A percentile compares a stretch with the other conserved stretches of the same genome.
Evolutionary conservation across 2,113 vertebrate species (phyloP).

Genomic region (Edolisoma coerulescens): DNA sequence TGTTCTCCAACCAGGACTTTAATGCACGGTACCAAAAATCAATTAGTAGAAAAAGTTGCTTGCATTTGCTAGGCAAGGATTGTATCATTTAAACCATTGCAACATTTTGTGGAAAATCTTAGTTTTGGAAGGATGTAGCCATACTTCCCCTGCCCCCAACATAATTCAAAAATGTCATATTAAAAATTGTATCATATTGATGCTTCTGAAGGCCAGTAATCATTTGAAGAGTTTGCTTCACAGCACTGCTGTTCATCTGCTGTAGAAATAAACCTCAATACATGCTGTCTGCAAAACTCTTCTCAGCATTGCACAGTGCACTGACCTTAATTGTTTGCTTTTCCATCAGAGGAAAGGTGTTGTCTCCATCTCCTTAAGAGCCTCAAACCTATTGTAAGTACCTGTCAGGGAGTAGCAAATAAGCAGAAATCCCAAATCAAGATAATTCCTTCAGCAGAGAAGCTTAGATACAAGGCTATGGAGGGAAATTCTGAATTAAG

Average conservation of each 20-base stretch:
- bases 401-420: not conserved
- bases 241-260: not conserved
- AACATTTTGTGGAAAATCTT: not conserved
- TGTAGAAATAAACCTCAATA: not conserved
- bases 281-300: not conserved
- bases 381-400: not conserved
- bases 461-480: not conserved
- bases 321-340: not conserved
- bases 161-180: not conserved
- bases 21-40: not conserved
- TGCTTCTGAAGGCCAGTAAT: not conserved
- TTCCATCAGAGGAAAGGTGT: not conserved
- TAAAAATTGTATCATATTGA: not conserved
- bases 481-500: not conserved
- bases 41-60: not conserved
- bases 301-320: not conserved
- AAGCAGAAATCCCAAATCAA: not conserved
- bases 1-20: not conserved
- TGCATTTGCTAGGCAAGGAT: not conserved
- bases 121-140: not conserved
- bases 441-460: not conserved
- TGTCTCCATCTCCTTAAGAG: not conserved
- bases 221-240: not conserved
- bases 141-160: accelerated
- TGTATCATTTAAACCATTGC: not conserved